Evolutionary conservation across 2,888 invertebrate species (phyloP), one percentile per base, ranked within the genome.

Genomic region (Sinopyrophorus schimmeli): DNA sequence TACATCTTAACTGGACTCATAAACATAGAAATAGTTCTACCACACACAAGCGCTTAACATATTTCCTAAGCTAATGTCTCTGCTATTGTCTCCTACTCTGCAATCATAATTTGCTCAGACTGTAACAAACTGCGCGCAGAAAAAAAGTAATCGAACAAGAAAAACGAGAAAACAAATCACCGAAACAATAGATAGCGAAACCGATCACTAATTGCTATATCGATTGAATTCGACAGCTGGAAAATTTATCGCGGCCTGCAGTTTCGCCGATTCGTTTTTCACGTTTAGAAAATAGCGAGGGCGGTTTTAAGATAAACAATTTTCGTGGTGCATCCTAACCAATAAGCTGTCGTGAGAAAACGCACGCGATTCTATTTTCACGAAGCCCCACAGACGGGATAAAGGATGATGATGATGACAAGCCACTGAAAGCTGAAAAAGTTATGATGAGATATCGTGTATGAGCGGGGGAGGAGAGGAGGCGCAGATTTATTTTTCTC

Each of bases 291-390:
- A 38, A 49, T 41, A 41, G 49, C 42, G 41, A 30, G 44, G 46
- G 47, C n/a, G n/a, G n/a, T n/a, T n/a, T 49, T 46, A 49, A 55
- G 46, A 48, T 48, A 51, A 55, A 55, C 55, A 55, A 49, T 52
- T 46, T 48, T 40, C 34, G 32, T 39, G 30, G 14, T 35, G 40
- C 26, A 37, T 37, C 14, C 11, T 20, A 31, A 31, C 30, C 31
- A 31, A 31, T 31, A 31, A 31, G 31, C 32, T 32, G 17, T 5
- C n/a, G 12, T 24, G 24, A 24, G 23, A 21, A 21, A 24, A 24
- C 35, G 23, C 24, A 24, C 35, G 35, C 35, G 35, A 32, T 24
- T 15, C 35, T 12, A 15, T 31, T 31, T 31, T 24, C 9, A 5
- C 24, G 14, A 16, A 23, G 23, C 12, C 6, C 3, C 11, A 5